These are phyloP conservation scores for Syrista parreyssii DNA, from an alignment of 2,888 invertebrate species.

Conservation along the genomic window DNA sequence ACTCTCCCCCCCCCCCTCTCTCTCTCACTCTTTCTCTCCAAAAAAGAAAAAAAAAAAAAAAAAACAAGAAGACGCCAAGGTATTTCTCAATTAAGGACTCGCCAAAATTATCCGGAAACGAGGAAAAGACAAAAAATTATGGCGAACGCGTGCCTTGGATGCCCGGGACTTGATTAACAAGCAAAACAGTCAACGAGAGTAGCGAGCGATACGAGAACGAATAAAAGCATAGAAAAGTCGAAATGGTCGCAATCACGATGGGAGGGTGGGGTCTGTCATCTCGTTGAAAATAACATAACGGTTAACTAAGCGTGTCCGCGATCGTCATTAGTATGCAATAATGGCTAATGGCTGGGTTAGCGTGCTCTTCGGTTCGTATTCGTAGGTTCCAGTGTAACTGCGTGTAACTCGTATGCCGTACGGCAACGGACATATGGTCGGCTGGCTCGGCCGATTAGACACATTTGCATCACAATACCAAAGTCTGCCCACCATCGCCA, in stretches of 20 bases:
- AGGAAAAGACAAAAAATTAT: not conserved
- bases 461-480: slow-evolving; percentile 64
- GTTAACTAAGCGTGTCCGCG: slow-evolving; percentile 53
- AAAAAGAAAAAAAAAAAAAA: too few species aligned
- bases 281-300: slow-evolving; percentile 39
- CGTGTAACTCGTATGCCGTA: slow-evolving; percentile 15
- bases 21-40: slow-evolving; percentile 27
- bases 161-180: not conserved
- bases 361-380: slow-evolving; percentile 33
- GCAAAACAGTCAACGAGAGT: too few species aligned
- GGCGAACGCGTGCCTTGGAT: not conserved
- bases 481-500: slow-evolving; percentile 54
- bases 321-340: slow-evolving; percentile 56
- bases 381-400: not conserved
- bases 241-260: not conserved
- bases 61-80: not conserved
- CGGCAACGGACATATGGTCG: slow-evolving; percentile 63
- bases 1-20: slow-evolving; percentile 30
- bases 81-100: not conserved
- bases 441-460: slow-evolving; percentile 64
- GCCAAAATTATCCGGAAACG: not conserved
- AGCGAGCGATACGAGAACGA: not conserved
- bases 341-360: slow-evolving; percentile 53
- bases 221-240: not conserved
- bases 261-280: slow-evolving; percentile 2